phyloP scores from a whole-genome alignment of 2,797 vertebrate genomes.

The Pelodytes ibericus region DNA sequence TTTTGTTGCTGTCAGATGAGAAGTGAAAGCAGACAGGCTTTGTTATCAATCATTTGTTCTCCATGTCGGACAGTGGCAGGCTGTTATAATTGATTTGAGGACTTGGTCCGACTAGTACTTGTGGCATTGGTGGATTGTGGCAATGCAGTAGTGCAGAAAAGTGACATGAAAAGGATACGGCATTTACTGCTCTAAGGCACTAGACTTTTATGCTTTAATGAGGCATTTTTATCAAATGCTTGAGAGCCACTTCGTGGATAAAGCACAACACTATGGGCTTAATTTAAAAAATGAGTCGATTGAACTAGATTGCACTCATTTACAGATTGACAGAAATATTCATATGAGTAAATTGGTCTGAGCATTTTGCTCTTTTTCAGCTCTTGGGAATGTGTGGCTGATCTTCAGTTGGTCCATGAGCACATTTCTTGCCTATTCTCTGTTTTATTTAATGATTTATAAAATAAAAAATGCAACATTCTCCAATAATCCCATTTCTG shows the following conservation, averaged over 20 bases:
- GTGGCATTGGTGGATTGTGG: constrained; percentile 64
- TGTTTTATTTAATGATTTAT: no score
- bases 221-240: constrained; percentile 62
- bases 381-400: constrained; percentile 20
- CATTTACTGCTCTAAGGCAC: constrained; percentile 57
- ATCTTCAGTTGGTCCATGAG: constrained; percentile 22
- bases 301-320: constrained; percentile 57
- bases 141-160: constrained; percentile 64
- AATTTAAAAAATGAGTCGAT: constrained; percentile 52
- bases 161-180: constrained; percentile 75
- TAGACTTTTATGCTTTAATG: constrained; percentile 60
- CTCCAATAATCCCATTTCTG: no score
- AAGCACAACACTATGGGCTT: constrained; percentile 49
- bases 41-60: constrained; percentile 88
- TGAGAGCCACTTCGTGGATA: constrained; percentile 61
- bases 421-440: constrained; percentile 28
- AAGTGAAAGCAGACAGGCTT: constrained; percentile 84
- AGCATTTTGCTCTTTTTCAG: constrained; percentile 40
- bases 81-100: constrained; percentile 76
- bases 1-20: constrained; percentile 86
- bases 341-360: constrained; percentile 53
- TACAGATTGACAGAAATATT: constrained; percentile 47
- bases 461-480: no score
- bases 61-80: constrained; percentile 67
- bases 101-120: constrained; percentile 67